phyloP scores from a whole-genome alignment of 2,888 invertebrate genomes.

The Sarcophaga carnaria region DNA sequence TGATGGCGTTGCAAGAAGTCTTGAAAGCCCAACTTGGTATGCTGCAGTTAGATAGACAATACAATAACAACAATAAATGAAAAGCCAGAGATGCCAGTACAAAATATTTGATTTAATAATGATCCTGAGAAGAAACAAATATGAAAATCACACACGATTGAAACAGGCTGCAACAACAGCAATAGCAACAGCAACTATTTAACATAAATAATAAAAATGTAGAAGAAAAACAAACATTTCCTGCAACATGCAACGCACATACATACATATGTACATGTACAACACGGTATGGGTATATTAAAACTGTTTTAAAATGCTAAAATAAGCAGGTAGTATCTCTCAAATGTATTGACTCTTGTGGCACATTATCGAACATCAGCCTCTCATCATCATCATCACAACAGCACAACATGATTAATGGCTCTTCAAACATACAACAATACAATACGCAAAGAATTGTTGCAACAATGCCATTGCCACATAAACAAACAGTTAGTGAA shows the following conservation, averaged over 20 bases:
- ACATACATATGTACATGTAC: not conserved
- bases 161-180: not conserved
- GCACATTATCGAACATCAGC: slow-evolving; percentile 17
- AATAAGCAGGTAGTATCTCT: slow-evolving; percentile 51
- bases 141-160: slow-evolving; percentile 64
- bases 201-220: slow-evolving; percentile 61
- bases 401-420: slow-evolving; percentile 65
- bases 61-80: not conserved
- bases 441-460: slow-evolving; percentile 47
- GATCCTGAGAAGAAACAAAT: slow-evolving; percentile 68
- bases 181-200: slow-evolving; percentile 45
- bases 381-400: slow-evolving; percentile 32
- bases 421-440: slow-evolving; percentile 52
- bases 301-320: slow-evolving; percentile 53
- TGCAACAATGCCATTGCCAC: slow-evolving; percentile 57
- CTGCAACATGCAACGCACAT: slow-evolving; percentile 61
- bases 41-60: not conserved
- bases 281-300: not conserved
- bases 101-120: slow-evolving; percentile 66
- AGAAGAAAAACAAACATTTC: slow-evolving; percentile 63
- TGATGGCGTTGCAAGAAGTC: not conserved
- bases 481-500: slow-evolving; percentile 42
- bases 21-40: not conserved
- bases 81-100: not conserved
- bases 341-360: slow-evolving; percentile 49